Percentiles rank a stretch among this genome's conserved stretches.
Evolutionary conservation across 2,888 invertebrate genomes (phyloP).

Genomic region (Drosophila austrosaltans): DNA sequence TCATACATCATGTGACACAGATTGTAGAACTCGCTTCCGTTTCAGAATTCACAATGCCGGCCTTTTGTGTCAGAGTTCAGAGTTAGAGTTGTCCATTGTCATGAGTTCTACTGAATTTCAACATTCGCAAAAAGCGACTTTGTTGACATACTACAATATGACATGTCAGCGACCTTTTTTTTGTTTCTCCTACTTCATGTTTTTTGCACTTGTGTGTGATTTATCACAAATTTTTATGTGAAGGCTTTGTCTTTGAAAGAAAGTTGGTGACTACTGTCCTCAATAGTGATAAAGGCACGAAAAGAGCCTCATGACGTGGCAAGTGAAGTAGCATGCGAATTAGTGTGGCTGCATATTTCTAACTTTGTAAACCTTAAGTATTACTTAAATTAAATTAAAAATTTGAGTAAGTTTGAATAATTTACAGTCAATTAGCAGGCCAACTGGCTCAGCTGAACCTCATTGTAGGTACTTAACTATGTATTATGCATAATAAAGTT

Average conservation of each 20-base stretch:
- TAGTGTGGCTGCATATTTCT: neutral
- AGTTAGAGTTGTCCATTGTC: constrained; percentile 37
- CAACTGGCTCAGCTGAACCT: neutral
- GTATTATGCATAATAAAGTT: no score
- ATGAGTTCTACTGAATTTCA: constrained; percentile 39
- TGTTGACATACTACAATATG: constrained; percentile 37
- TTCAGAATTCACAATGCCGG: constrained; percentile 42
- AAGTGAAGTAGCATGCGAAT: neutral
- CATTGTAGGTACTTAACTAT: neutral
- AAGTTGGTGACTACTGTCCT: constrained; percentile 27
- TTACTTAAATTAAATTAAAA: neutral
- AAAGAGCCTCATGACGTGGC: neutral
- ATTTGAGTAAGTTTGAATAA: neutral
- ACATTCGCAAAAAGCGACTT: constrained; percentile 22
- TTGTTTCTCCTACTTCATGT: constrained; percentile 34
- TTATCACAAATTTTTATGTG: constrained; percentile 39
- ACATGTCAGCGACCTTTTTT: constrained; percentile 73
- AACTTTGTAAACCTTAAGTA: neutral
- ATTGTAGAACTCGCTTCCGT: constrained; percentile 46
- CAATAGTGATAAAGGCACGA: neutral
- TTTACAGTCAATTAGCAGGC: constrained; percentile 1
- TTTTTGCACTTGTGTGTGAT: constrained; percentile 27
- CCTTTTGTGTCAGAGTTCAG: constrained; percentile 43
- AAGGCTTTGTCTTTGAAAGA: constrained; percentile 42
- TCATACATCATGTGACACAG: constrained; percentile 38